A percentile compares a stretch with the other conserved stretches of the same genome.
These are phyloP conservation scores for Metridium senile DNA, from an alignment of 92 coral and sea anemone species.

Conservation along the genomic window DNA sequence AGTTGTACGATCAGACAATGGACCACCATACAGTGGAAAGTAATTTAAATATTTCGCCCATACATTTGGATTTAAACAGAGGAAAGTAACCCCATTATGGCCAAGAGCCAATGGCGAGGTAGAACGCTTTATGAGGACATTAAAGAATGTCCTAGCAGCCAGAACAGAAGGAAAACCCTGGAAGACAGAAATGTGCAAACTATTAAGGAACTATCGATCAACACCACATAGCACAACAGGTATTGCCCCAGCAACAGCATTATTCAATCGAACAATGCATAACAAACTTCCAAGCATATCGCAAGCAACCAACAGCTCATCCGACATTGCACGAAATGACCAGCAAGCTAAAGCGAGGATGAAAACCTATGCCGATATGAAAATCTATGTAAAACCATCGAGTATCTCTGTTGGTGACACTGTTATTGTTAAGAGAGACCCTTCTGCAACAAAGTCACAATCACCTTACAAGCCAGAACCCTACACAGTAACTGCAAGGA, in stretches of 20 bases:
- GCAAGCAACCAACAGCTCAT: slow-evolving; percentile 11
- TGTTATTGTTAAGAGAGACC: slow-evolving; percentile 50
- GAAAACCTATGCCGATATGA: slow-evolving; percentile 62
- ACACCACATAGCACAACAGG: slow-evolving; percentile 71
- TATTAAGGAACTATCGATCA: slow-evolving; percentile 62
- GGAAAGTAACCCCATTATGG: slow-evolving; percentile 58
- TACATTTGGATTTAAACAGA: slow-evolving; percentile 50
- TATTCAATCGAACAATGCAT: slow-evolving; percentile 50
- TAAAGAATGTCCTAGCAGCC: slow-evolving; percentile 54
- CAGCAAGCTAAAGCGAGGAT: slow-evolving; percentile 44
- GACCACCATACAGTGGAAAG: slow-evolving; percentile 56
- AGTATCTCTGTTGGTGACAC: slow-evolving; percentile 39
- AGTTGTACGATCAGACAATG: slow-evolving; percentile 43
- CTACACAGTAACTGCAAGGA: slow-evolving; percentile 40
- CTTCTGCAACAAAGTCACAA: slow-evolving; percentile 28
- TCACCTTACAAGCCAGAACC: slow-evolving; percentile 57
- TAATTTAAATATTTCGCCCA: slow-evolving; percentile 38
- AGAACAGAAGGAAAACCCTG: slow-evolving; percentile 36
- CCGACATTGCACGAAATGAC: slow-evolving; percentile 28
- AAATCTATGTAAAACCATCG: slow-evolving; percentile 46
- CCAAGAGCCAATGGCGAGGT: slow-evolving; percentile 68
- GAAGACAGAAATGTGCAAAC: slow-evolving; percentile 46
- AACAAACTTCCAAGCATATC: slow-evolving; percentile 56
- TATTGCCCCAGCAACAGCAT: slow-evolving; percentile 49
- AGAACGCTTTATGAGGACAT: slow-evolving; percentile 59